Evolutionary conservation across 2,113 vertebrate genomes (phyloP).

Genomic region (Empidonax traillii): DNA sequence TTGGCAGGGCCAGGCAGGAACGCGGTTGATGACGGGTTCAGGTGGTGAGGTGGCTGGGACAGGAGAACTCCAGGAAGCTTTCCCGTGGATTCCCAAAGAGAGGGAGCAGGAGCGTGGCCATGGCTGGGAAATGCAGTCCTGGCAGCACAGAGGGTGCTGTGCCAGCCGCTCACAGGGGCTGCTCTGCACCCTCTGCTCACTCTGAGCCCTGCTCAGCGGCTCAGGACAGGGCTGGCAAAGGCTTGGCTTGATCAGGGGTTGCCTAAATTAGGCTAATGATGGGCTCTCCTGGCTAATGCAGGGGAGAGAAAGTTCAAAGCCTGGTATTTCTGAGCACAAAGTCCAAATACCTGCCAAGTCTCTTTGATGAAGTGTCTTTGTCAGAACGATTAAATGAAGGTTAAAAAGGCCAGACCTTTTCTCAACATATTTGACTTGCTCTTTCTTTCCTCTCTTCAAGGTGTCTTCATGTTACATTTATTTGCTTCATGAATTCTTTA

Average conservation of each 20-base stretch:
- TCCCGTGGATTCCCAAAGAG: rapidly evolving
- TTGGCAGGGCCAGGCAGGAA: not conserved
- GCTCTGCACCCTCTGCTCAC: not conserved
- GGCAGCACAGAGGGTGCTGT: rapidly evolving
- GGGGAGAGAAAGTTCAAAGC: constrained; percentile 33
- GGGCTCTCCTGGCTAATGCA: not conserved
- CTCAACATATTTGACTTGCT: constrained; percentile 38
- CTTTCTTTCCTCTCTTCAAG: constrained; percentile 72
- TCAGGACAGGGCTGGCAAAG: not conserved
- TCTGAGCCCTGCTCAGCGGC: not conserved
- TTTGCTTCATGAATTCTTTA: constrained; percentile 82
- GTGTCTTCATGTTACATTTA: constrained; percentile 69
- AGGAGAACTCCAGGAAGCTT: not conserved
- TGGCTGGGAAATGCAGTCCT: rapidly evolving
- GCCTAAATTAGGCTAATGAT: constrained; percentile 19
- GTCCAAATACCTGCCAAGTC: constrained; percentile 40
- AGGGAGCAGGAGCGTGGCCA: rapidly evolving
- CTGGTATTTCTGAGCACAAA: not conserved
- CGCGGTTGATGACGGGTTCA: rapidly evolving
- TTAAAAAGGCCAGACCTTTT: constrained; percentile 63
- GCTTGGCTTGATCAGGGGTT: not conserved
- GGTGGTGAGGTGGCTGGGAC: rapidly evolving
- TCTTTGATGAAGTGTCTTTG: constrained; percentile 63
- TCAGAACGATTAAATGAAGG: constrained; percentile 60
- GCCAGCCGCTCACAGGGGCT: not conserved